Conservation (phyloP, 2,113 vertebrate genomes). For the Coptodon rendalli region DNA sequence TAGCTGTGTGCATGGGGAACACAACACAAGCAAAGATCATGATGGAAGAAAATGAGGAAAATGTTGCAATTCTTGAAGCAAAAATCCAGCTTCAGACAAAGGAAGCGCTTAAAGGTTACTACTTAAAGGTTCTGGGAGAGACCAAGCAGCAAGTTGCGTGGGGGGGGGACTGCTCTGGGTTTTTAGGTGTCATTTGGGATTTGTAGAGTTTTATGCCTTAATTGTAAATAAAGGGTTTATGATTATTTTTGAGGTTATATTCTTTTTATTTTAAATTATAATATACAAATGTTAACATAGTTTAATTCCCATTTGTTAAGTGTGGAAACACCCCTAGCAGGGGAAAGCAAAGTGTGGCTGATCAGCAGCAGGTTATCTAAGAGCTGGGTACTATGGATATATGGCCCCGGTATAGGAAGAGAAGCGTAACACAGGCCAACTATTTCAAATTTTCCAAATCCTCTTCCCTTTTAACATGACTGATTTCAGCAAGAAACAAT, state of each 20-base stretch:
- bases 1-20: neutral
- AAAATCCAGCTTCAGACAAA: neutral
- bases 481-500: neutral
- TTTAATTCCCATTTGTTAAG: neutral
- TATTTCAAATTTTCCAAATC: neutral
- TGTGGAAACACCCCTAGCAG: neutral
- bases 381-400: neutral
- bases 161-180: neutral
- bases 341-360: neutral
- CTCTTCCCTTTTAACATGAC: neutral
- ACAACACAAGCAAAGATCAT: neutral
- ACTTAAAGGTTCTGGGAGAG: neutral
- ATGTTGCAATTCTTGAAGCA: neutral
- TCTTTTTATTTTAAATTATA: neutral
- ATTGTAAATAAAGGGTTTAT: neutral
- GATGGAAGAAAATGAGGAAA: neutral
- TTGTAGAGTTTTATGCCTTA: neutral
- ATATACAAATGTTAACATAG: neutral
- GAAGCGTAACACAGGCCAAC: accelerated
- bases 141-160: neutral
- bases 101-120: neutral
- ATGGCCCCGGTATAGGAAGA: accelerated
- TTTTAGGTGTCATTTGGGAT: neutral
- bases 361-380: neutral
- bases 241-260: neutral